Base-by-base conservation (phyloP, 2,888 invertebrate genomes). In the Schizotus pectinicornis region DNA sequence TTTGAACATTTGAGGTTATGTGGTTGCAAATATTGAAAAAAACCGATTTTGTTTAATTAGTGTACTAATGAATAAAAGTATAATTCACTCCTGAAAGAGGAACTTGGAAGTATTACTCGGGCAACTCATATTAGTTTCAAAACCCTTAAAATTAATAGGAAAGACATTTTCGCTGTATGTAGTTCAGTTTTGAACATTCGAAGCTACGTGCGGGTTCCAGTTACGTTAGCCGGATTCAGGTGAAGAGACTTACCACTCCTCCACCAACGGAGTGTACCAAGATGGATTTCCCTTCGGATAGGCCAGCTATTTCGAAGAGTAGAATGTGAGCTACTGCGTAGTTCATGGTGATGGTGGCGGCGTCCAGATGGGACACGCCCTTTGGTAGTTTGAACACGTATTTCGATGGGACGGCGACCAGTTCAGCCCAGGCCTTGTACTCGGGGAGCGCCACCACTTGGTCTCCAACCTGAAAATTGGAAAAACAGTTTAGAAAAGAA, bases 251-350 rank as follows among this genome's bases (percentile, higher is more conserved):
- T 81, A 91, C 94, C 84, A 94, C 92, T 59, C 92, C 93, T 59
- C 94, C 94, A 32, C 92, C 94, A 69, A 91, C 92, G 32, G 92
- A 92, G 77, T 94, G 92, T 8, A 94, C 84, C 57, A 94, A 83
- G 7, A 94, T 83, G 63, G 89, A 90, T 81, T 93, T 92, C 65
- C 92, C 92, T 32, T 88, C 84, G 8, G 88, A 83, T 43, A 94
- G 81, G 68, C 89, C 88, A 53, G 90, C 92, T 78, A 93, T 83
- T 76, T 94, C 93, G 80, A 93, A 93, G 48, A 95, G 86, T 69
- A 94, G 82, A 70, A 93, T 87, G 77, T 94, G 89, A 12, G 94
- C 94, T 6, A 94, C 90, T 63, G 92, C 86, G 79, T 92, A 94
- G 81, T 92, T 92, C 84, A 94, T 88, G 64, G 92, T 89, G 71